Evolutionary conservation across 2,888 invertebrate genomes (phyloP).

Genomic region (Athalia circularis): DNA sequence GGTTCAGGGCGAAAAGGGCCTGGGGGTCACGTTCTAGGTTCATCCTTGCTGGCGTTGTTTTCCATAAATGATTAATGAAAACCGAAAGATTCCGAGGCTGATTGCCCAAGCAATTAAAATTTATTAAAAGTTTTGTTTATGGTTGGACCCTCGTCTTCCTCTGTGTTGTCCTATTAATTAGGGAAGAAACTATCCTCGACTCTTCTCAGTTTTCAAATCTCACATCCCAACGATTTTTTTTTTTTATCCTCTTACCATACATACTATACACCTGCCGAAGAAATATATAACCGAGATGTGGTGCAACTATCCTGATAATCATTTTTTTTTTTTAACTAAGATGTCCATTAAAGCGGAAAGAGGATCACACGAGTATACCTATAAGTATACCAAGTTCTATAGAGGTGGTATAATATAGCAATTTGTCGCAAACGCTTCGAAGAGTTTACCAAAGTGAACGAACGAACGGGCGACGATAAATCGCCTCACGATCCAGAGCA

Average conservation of each 20-base stretch:
- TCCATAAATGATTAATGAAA: slow-evolving; percentile 48
- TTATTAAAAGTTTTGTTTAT: slow-evolving; percentile 49
- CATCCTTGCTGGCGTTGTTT: slow-evolving; percentile 37
- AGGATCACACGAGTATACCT: neutral
- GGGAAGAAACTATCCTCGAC: neutral
- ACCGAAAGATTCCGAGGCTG: slow-evolving; percentile 42
- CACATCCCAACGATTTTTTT: neutral
- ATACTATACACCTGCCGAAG: neutral
- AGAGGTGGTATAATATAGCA: slow-evolving; percentile 15
- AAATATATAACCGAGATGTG: too few species aligned
- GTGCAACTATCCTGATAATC: too few species aligned
- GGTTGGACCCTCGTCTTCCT: slow-evolving; percentile 40
- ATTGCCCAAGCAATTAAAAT: slow-evolving; percentile 47
- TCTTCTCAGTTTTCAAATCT: slow-evolving; percentile 26
- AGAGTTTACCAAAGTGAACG: slow-evolving; percentile 26
- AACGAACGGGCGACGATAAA: slow-evolving; percentile 9
- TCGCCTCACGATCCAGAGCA: slow-evolving; percentile 33
- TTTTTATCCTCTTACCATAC: neutral
- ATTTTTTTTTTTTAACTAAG: too few species aligned
- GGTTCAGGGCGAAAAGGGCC: slow-evolving; percentile 41
- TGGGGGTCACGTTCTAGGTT: slow-evolving; percentile 35
- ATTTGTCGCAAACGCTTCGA: slow-evolving; percentile 32
- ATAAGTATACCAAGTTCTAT: neutral
- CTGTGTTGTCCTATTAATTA: slow-evolving; percentile 39
- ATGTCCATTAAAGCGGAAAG: too few species aligned